Conservation (phyloP, 2,113 vertebrate genomes). For the Epinephelus moara region DNA sequence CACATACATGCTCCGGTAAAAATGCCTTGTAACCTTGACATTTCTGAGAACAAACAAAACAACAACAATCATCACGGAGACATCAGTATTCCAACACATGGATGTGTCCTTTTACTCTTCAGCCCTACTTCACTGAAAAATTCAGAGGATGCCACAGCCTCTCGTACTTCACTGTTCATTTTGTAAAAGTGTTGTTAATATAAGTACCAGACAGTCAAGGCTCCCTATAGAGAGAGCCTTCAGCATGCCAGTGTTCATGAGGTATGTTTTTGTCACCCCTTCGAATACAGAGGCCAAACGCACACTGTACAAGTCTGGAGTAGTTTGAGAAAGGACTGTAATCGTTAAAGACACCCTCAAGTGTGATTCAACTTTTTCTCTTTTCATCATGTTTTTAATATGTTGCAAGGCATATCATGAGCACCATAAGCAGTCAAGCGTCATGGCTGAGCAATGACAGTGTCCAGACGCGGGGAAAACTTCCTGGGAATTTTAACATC, state of each 20-base stretch:
- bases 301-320: background rate
- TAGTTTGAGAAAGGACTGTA: no score
- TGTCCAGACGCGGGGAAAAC: no score
- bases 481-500: no score
- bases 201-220: background rate
- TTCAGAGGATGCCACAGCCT: background rate
- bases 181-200: background rate
- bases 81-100: background rate
- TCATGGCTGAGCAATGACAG: no score
- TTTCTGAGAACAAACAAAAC: conserved; percentile 7
- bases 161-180: background rate
- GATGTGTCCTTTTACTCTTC: background rate
- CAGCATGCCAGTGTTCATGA: background rate
- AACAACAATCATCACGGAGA: background rate
- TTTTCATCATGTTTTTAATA: no score
- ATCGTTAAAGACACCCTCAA: no score
- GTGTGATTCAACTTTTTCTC: no score
- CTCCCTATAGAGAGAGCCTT: background rate
- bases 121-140: background rate
- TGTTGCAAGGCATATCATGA: no score
- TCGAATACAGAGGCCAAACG: background rate
- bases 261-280: background rate
- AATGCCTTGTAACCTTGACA: background rate
- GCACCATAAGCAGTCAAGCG: no score
- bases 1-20: background rate